Evolutionary conservation across 2,888 invertebrate species (phyloP), one percentile per base, ranked within the genome.

Genomic region (Trypoxylon attenuatum): DNA sequence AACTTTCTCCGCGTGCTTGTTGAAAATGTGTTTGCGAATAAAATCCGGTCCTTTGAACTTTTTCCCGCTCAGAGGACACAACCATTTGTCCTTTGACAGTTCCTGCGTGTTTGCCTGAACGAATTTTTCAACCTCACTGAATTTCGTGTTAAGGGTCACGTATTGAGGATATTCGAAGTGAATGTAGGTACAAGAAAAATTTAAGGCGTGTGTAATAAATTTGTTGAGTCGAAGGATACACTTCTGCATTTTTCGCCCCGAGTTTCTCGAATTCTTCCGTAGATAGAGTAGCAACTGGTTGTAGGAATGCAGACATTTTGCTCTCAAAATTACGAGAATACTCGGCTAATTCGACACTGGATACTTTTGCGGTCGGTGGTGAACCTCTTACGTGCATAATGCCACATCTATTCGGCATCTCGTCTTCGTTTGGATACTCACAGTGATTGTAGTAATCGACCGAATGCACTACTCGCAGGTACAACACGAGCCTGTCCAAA

Each of bases 31-130:
- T 86, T 99, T 99, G 64, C 97, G 92, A 23, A 99, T 98, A 88
- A 98, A 99, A 86, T 99, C 99, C 0, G 99, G 98, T 0, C 99
- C 94, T 87, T 99, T 99, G 88, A 99, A 99, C 87, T 99, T 99
- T 87, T 99, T 99, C 0, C 99, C 99, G 55, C 98, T 98, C 5
- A 99, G 88, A 0, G 99, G 99, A 87, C 99, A 99, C 73, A 99
- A 87, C 99, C 99, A 99, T 82, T 99, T 99, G 86, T 99, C 99
- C 85, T 98, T 98, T 0, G 96, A 95, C 71, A 99, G 84, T 88
- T 99, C 99, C 82, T 99, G 96, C 0, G 98, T 98, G 86, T 99
- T 99, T 0, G 97, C 94, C 80, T 94, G 93, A 13, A 99, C 93
- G 86, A 99, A 98, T 86, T 97, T 97, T 81, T 98, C 98, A 0